Evolutionary conservation across 1,140 invertebrate genomes (phyloP).

Genomic region (Halyomorpha halys): DNA sequence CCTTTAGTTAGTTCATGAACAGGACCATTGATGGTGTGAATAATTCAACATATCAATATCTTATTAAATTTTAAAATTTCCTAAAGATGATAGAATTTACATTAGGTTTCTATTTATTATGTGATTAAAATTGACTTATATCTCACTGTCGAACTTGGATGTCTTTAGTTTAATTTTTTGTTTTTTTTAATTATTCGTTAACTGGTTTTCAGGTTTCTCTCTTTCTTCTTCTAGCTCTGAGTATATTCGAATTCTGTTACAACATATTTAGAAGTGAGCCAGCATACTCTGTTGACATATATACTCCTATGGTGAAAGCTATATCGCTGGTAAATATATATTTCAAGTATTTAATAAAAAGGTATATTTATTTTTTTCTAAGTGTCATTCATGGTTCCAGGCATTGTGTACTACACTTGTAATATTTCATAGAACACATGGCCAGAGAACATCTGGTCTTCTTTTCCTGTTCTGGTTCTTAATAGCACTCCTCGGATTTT

Average conservation of each 20-base stretch:
- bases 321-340: slow-evolving; percentile 65
- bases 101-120: too few relatives aligned
- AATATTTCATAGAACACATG: slow-evolving; percentile 67
- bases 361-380: background rate
- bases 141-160: too few relatives aligned
- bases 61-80: too few relatives aligned
- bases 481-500: slow-evolving; percentile 52
- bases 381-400: slow-evolving; percentile 43
- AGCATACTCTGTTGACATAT: slow-evolving; percentile 58
- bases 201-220: slow-evolving; percentile 24
- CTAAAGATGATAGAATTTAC: too few relatives aligned
- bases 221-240: slow-evolving; percentile 20
- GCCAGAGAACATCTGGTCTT: slow-evolving; percentile 74
- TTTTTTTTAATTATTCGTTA: too few relatives aligned
- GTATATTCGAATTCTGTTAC: slow-evolving; percentile 17
- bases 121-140: too few relatives aligned
- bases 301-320: slow-evolving; percentile 61
- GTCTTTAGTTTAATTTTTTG: too few relatives aligned
- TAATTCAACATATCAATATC: too few relatives aligned
- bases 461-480: slow-evolving; percentile 83
- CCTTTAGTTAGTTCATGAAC: too few relatives aligned
- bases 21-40: too few relatives aligned
- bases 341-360: slow-evolving; percentile 27
- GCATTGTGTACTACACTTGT: slow-evolving; percentile 55
- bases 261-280: slow-evolving; percentile 47